A percentile compares a stretch with the other conserved stretches of the same genome.
Evolutionary conservation across 2,888 invertebrate species (phyloP).

Genomic region (Drosophila falleni): DNA sequence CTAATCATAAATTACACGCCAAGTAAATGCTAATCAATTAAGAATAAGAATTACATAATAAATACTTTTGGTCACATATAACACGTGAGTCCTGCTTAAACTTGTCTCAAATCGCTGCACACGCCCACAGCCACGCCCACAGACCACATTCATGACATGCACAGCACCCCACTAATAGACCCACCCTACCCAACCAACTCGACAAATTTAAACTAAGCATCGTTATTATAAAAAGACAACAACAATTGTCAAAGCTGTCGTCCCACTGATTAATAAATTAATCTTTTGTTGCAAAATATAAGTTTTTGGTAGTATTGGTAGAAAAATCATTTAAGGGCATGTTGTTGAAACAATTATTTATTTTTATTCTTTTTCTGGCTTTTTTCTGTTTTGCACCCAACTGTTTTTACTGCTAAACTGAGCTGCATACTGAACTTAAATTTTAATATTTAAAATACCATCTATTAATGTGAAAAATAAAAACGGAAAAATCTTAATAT

Average conservation of each 20-base stretch:
- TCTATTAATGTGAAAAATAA: slow-evolving; percentile 32
- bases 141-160: slow-evolving; percentile 70
- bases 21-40: slow-evolving; percentile 51
- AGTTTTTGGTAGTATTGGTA: slow-evolving; percentile 9
- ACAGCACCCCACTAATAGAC: slow-evolving; percentile 49
- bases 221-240: slow-evolving; percentile 7
- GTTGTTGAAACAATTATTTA: slow-evolving; percentile 16
- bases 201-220: slow-evolving; percentile 38
- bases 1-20: slow-evolving; percentile 57
- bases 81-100: slow-evolving; percentile 77
- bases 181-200: slow-evolving; percentile 14
- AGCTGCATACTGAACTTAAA: slow-evolving; percentile 43
- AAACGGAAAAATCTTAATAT: slow-evolving; percentile 29
- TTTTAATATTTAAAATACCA: slow-evolving; percentile 20
- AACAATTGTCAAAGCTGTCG: slow-evolving; percentile 10
- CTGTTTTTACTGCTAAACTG: slow-evolving; percentile 43
- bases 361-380: slow-evolving; percentile 63
- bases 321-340: slow-evolving; percentile 32
- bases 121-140: slow-evolving; percentile 52
- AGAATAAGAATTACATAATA: slow-evolving; percentile 51
- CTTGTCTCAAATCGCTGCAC: slow-evolving; percentile 77
- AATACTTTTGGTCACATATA: slow-evolving; percentile 73
- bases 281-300: slow-evolving; percentile 8
- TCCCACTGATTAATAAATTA: background rate
- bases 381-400: slow-evolving; percentile 67